Evolutionary conservation across 1,140 invertebrate species (phyloP), one percentile per base, ranked within the genome.

Genomic region (Cotesia chilonis): DNA sequence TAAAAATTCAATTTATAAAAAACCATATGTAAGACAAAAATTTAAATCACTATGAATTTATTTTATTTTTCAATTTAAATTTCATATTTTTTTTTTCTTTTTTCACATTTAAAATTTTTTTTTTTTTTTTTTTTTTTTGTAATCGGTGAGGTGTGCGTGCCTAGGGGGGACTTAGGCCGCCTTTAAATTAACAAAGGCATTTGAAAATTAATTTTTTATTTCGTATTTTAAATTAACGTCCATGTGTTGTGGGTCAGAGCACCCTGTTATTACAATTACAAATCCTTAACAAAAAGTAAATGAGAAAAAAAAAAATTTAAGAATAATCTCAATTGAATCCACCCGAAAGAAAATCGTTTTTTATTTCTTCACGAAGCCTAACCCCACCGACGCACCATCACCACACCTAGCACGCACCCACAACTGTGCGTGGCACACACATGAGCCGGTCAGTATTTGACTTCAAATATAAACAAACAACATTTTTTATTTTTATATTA

Each of bases 181-280:
- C 61, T 68, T 51, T 51, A 28, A 63, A 51, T 35, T 60, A 65
- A 28, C 55, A 38, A 72, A 68, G 64, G 55, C 55, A 51, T 14
- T 57, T 47, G 54, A 59, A 73, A 52, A 35, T 51, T 68, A 52
- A 60, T 60, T 71, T 54, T 74, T 59, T 47, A 77, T 65, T 41
- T 64, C 68, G 57, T 71, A 77, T 77, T 76, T 73, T 78, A 77
- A 77, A 66, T 73, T 80, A 83, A 84, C 82, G 85, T 87, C 85
- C 85, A 87, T 87, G 85, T 87, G 85, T 87, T 86, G 83, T 87
- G 85, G 84, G 85, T 87, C 85, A 87, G 85, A 87, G 85, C 85
- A 84, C 84, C 84, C 85, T 85, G 74, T 78, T 65, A 65, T 54
- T 71, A 68, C 35, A 60, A 51, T 66, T 38, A 72, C 41, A 70